Percentiles rank a stretch among this genome's conserved stretches.
phyloP scores from a whole-genome alignment of 2,797 vertebrate genomes.

The Acridotheres tristis region DNA sequence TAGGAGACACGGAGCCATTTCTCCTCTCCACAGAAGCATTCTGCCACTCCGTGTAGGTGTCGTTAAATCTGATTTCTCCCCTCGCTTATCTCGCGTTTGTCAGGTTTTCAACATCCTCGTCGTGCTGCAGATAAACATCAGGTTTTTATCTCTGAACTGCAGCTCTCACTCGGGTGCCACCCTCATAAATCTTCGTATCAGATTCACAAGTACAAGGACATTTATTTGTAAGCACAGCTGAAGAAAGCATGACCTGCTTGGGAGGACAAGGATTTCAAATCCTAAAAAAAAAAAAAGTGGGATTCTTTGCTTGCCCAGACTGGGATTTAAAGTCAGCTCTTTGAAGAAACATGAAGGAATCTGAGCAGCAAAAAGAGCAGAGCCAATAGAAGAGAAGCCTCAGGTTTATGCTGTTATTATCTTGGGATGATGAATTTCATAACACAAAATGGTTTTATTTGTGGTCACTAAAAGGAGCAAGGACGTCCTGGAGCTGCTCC shows the following conservation, averaged over 20 bases:
- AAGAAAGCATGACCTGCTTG: neutral
- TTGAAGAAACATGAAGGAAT: neutral
- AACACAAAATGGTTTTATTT: neutral
- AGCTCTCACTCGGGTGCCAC: constrained; percentile 10
- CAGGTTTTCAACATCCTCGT: constrained; percentile 35
- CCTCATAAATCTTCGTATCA: neutral
- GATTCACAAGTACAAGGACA: neutral
- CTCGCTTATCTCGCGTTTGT: constrained; percentile 17
- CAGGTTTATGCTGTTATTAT: neutral
- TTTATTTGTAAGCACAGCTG: neutral
- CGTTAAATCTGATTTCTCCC: constrained; percentile 11
- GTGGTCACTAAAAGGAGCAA: neutral
- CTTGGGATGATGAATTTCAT: neutral
- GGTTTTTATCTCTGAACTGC: neutral
- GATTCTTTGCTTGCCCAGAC: neutral
- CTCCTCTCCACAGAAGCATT: neutral
- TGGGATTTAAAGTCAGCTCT: neutral
- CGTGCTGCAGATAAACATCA: constrained; percentile 21
- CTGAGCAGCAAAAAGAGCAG: neutral
- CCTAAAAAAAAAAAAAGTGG: neutral
- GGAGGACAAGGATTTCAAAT: neutral
- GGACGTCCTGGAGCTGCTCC: neutral
- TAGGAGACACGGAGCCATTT: neutral
- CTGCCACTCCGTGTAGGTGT: constrained; percentile 28
- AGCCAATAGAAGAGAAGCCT: neutral